Base-by-base conservation (phyloP, 2,797 vertebrate species). In the Carduelis carduelis region DNA sequence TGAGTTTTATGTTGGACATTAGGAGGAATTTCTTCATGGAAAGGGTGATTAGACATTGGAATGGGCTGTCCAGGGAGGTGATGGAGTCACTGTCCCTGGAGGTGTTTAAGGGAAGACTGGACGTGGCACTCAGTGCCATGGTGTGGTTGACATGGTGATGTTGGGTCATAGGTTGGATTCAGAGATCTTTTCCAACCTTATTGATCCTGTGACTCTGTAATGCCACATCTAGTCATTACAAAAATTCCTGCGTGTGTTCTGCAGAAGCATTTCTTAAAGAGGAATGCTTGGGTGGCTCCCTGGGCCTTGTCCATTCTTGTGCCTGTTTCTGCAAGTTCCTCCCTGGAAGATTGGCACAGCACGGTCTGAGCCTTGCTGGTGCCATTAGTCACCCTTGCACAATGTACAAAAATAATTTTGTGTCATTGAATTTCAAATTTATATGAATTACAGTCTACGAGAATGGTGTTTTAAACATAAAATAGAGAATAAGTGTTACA, bases 81-180 rank as follows among this genome's bases (percentile, higher is more conserved):
- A 8, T 34, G 16, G 30, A 64, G 34, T 64, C 50, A 56, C 5
- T 0, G 24, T 17, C 8, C 43, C 13, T 49, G 43, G 6, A 20
- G 16, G 16, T 24, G 30, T 64, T 74, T 14, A 34, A 47, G 30
- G 5, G 7, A 34, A 56, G 50, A 21, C 22, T 65, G 50, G 50
- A 49, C 0, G 0, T 34, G 30, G 24, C 81, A 34, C 30, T 30
- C 59, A 47, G 50, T 41, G 34, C 15, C 2, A 3, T 17, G 49
- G 19, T 30, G 7, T 20, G 8, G 13, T 8, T 64, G 24, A 39
- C 20, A 19, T 4, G 13, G 30, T 24, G 24, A 7, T 41, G 30
- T 21, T 64, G 8, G 30, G 34, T 56, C 43, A 34, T 1, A 24
- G 20, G 43, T 9, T 56, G 50, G 43, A 49, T 22, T 64, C 8